phyloP scores from a whole-genome alignment of 1,140 invertebrate genomes.

The Drosophila lacteicornis region DNA sequence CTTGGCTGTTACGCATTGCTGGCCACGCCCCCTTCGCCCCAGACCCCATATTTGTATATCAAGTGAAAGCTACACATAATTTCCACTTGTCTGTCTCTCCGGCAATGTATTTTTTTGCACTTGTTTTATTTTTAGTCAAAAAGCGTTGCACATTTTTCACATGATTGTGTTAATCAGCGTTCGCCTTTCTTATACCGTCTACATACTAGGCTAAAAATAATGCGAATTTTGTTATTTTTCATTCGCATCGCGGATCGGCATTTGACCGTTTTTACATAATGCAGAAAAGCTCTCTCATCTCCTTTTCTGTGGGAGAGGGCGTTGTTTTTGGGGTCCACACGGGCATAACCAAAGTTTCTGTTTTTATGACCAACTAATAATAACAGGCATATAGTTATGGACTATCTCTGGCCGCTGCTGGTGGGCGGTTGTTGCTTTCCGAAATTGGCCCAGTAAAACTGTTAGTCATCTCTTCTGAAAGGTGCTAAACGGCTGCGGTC shows the following conservation, averaged over 20 bases:
- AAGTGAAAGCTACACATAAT: constrained; percentile 78
- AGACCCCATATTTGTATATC: constrained; percentile 68
- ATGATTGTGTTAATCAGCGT: constrained; percentile 75
- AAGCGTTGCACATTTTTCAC: constrained; percentile 71
- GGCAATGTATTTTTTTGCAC: constrained; percentile 35
- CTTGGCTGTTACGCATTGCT: constrained; percentile 60
- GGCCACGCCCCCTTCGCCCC: constrained; percentile 48
- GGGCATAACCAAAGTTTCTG: constrained; percentile 29
- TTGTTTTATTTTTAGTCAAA: constrained; percentile 64
- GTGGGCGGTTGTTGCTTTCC: constrained; percentile 34
- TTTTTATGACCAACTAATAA: constrained; percentile 43
- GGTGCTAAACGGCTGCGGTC: constrained; percentile 68
- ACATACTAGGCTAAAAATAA: constrained; percentile 35
- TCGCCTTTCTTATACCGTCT: constrained; percentile 33
- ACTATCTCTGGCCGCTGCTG: neutral
- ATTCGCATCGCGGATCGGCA: constrained; percentile 22
- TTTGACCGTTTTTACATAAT: constrained; percentile 67
- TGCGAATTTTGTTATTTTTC: constrained; percentile 52
- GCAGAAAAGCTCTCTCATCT: constrained; percentile 4
- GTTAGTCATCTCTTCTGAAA: constrained; percentile 40
- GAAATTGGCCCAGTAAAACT: constrained; percentile 28
- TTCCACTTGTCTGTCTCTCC: constrained; percentile 42
- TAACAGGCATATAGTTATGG: constrained; percentile 22
- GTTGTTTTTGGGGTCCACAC: constrained; percentile 27
- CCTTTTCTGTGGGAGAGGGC: constrained; percentile 14